Conservation (phyloP, 2,113 vertebrate genomes). For the Vulpes lagopus region DNA sequence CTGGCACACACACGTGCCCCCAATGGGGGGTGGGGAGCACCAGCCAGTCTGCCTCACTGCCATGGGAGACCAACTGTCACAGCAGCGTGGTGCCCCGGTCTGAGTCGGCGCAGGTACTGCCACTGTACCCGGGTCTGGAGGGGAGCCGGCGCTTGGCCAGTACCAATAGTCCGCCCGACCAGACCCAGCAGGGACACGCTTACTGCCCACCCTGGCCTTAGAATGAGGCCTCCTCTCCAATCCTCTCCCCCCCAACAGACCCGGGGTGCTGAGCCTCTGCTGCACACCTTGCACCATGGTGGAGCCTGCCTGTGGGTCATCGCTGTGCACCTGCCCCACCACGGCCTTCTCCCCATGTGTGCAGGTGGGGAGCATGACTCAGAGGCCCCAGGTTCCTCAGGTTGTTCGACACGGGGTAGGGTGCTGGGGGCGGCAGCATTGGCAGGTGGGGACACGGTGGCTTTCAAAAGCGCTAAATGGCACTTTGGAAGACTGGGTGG, state of each 20-base stretch:
- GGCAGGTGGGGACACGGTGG: not conserved
- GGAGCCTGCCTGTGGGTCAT: rapidly evolving
- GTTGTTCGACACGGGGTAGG: not conserved
- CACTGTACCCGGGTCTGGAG: rapidly evolving
- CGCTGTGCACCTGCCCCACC: not conserved
- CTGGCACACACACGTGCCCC: not conserved
- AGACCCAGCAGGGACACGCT: not conserved
- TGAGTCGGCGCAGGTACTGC: not conserved
- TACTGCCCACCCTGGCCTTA: not conserved
- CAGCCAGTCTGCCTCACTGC: not conserved
- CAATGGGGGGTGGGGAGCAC: not conserved
- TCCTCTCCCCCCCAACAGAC: not conserved
- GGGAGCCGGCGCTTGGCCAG: not conserved
- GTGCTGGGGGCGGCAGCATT: rapidly evolving
- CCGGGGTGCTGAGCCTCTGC: not conserved
- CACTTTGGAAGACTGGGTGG: not conserved
- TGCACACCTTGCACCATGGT: rapidly evolving
- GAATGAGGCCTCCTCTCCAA: not conserved
- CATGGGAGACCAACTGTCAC: not conserved
- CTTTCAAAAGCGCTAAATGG: not conserved
- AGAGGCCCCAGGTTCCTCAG: not conserved
- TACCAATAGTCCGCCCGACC: not conserved
- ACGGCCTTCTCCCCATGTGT: not conserved
- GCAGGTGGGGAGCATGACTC: not conserved
- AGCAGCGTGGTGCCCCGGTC: too few relatives aligned